Percentiles rank a stretch among this genome's conserved stretches.
Evolutionary conservation across 2,888 invertebrate genomes (phyloP).

Genomic region (Criorhina ranunculi): DNA sequence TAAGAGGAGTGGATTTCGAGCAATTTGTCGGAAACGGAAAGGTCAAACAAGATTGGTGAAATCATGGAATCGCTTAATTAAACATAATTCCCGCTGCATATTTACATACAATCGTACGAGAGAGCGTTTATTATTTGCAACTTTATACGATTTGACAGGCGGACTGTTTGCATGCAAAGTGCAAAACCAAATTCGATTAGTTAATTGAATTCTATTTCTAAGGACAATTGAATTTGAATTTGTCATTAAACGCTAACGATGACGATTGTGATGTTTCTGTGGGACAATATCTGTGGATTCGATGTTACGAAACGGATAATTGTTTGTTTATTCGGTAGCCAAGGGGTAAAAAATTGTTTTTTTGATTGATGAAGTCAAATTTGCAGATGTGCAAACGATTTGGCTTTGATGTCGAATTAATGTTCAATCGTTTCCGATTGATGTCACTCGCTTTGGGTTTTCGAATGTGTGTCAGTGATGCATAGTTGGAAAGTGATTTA

Average conservation of each 20-base stretch:
- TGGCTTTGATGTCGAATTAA: slow-evolving; percentile 50
- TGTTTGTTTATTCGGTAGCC: slow-evolving; percentile 24
- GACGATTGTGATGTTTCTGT: neutral
- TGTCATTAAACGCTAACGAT: slow-evolving; percentile 8
- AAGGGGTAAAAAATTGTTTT: neutral
- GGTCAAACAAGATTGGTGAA: slow-evolving; percentile 71
- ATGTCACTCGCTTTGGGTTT: slow-evolving; percentile 46
- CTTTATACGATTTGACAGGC: slow-evolving; percentile 6
- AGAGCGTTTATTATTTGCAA: slow-evolving; percentile 39
- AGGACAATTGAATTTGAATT: slow-evolving; percentile 48
- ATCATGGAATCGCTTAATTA: slow-evolving; percentile 73
- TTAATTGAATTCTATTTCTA: slow-evolving; percentile 44
- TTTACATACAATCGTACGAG: slow-evolving; percentile 12
- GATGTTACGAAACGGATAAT: slow-evolving; percentile 13
- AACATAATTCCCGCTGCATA: slow-evolving; percentile 56
- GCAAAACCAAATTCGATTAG: slow-evolving; percentile 46
- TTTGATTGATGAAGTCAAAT: slow-evolving; percentile 73
- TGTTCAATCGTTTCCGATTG: slow-evolving; percentile 53
- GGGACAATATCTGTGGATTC: slow-evolving; percentile 11
- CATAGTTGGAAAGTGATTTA: slow-evolving; percentile 3
- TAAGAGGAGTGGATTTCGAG: neutral
- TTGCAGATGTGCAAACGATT: slow-evolving; percentile 60
- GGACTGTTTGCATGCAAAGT: neutral
- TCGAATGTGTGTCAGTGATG: slow-evolving; percentile 22
- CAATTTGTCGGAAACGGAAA: slow-evolving; percentile 67